Evolutionary conservation across 2,113 vertebrate species (phyloP), one percentile per base, ranked within the genome.

Genomic region (Copsychus sechellarum): DNA sequence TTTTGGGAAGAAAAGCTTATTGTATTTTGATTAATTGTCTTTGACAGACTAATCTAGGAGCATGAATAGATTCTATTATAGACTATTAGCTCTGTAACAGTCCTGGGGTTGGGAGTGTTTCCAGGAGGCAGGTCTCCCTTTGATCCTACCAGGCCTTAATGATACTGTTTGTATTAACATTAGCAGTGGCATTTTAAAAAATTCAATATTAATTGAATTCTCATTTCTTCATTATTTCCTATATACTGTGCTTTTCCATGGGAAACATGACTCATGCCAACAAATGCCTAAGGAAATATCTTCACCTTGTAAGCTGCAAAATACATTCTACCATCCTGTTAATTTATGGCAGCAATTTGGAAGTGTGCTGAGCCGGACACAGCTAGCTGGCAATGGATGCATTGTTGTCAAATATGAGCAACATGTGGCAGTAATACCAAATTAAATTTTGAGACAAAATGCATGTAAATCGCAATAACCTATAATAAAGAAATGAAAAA

Each of bases 1-100:
- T 67, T 89, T 81, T 74, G 71, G 70, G 81, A 92, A 85, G 57
- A 81, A 82, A 85, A 65, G 12, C 25, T 69, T 76, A 73, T 76
- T 85, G 81, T 82, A 36, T 92, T 87, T 76, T 92, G 94, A 94
- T 91, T 90, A 95, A 93, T 91, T 85, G 61, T 77, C 62, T 95
- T 91, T 85, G 93, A 81, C 93, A 95, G 81, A 89, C 45, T 91
- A 87, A 95, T 93, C 73, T 69, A 74, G 42, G 62, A 91, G 20
- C 87, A 85, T 85, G 66, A 95, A 79, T 57, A 91, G 53, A 20
- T 71, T 92, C 48, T 74, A 72, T 92, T 91, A 92, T 42, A 91
- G 77, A 42, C 56, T 85, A 80, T 95, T 89, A 93, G 92, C n/a
- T 91, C n/a, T 8, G 7, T 71, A 71, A 15, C 20, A 85, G 81